Conservation (phyloP, 2,888 invertebrate genomes). For the Dione vanillae region DNA sequence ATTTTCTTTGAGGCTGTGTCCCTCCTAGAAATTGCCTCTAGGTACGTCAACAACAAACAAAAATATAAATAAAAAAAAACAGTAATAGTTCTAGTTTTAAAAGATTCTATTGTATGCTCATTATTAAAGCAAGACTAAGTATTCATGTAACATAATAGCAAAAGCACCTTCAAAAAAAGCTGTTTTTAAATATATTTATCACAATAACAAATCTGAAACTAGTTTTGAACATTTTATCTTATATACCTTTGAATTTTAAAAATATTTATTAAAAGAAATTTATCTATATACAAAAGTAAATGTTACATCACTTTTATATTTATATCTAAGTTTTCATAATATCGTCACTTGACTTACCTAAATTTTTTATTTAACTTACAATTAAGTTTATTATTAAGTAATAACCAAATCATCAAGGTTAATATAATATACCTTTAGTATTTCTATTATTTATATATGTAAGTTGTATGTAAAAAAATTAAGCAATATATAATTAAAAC, state of each 20-base stretch:
- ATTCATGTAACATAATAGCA: neutral
- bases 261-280: too few relatives aligned
- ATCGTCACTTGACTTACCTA: too few relatives aligned
- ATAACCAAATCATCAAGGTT: neutral
- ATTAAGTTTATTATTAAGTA: neutral
- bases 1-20: too few relatives aligned
- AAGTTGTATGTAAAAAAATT: neutral
- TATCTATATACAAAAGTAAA: neutral
- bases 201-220: neutral
- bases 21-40: too few relatives aligned
- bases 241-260: neutral
- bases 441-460: neutral
- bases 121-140: neutral
- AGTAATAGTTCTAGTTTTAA: neutral
- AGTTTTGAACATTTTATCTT: neutral
- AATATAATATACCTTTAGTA: neutral
- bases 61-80: neutral
- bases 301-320: neutral
- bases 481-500: neutral
- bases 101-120: neutral
- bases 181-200: neutral
- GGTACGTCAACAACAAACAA: too few relatives aligned
- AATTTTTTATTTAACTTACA: neutral
- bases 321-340: neutral
- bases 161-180: conserved; percentile 8